Evolutionary conservation across 2,888 invertebrate genomes (phyloP).

Genomic region (Pyrochroa serraticornis): DNA sequence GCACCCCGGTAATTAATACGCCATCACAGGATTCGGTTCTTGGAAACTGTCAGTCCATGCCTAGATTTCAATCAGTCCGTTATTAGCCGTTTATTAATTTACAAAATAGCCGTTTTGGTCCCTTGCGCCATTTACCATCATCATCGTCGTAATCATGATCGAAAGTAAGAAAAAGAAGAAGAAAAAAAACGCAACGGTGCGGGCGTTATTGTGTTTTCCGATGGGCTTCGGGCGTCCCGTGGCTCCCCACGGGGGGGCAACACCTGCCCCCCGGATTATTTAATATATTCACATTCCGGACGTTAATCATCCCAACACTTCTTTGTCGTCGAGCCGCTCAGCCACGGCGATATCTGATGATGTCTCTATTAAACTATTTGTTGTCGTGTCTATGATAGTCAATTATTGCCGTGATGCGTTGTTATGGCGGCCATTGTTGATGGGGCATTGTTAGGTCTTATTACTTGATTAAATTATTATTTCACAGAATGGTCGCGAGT

Average conservation of each 20-base stretch:
- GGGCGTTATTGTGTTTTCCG: conserved; percentile 39
- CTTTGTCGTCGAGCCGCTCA: conserved; percentile 36
- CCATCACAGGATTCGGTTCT: conserved; percentile 25
- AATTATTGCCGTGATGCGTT: conserved; percentile 41
- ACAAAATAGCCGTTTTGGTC: not conserved
- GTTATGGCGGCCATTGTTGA: conserved; percentile 37
- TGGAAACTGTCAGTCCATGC: conserved; percentile 23
- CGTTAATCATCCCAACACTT: conserved; percentile 57
- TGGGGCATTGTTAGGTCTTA: conserved; percentile 21
- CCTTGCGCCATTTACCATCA: not conserved
- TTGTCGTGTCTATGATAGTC: conserved; percentile 35
- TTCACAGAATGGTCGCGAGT: conserved; percentile 24
- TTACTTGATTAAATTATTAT: conserved; percentile 44
- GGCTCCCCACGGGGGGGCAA: conserved; percentile 46
- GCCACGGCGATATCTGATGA: conserved; percentile 39
- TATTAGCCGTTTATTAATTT: conserved; percentile 19
- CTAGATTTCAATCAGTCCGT: conserved; percentile 34
- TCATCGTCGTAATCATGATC: not conserved
- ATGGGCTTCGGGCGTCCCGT: conserved; percentile 42
- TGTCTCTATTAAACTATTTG: conserved; percentile 45
- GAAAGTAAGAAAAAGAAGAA: not conserved
- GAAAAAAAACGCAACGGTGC: not conserved
- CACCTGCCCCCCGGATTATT: conserved; percentile 55
- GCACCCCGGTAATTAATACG: conserved; percentile 38
- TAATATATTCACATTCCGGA: conserved; percentile 57